Conservation (phyloP, 2,888 invertebrate genomes). For the Nymphalis c-album region DNA sequence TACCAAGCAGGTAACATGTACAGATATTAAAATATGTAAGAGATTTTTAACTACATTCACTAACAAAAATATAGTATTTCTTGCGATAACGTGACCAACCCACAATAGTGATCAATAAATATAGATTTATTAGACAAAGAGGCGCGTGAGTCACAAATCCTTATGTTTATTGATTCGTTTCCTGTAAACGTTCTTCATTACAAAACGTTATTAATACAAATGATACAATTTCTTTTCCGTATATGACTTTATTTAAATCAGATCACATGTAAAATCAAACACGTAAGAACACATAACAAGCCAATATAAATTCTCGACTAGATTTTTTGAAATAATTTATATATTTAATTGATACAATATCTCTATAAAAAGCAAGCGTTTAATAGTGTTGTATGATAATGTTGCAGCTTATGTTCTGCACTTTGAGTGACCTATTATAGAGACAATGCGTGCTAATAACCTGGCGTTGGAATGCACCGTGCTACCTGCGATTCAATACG, state of each 20-base stretch:
- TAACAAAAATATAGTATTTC: not conserved
- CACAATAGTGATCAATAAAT: slow-evolving; percentile 17
- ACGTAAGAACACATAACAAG: not conserved
- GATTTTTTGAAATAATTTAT: slow-evolving; percentile 7
- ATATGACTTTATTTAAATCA: slow-evolving; percentile 4
- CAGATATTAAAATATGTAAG: not conserved
- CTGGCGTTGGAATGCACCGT: slow-evolving; percentile 53
- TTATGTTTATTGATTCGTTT: slow-evolving; percentile 52
- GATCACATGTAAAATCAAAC: not conserved
- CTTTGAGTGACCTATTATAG: slow-evolving; percentile 60
- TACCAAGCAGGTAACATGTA: not conserved
- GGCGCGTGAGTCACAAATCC: slow-evolving; percentile 53
- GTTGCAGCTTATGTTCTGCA: slow-evolving; percentile 47
- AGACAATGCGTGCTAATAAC: slow-evolving; percentile 74
- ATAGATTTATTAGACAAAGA: slow-evolving; percentile 37
- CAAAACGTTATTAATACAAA: slow-evolving; percentile 4
- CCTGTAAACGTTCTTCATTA: slow-evolving; percentile 43
- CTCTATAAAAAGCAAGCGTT: slow-evolving; percentile 2
- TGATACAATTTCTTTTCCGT: slow-evolving; percentile 9
- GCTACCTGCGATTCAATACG: slow-evolving; percentile 22
- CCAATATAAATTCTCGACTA: slow-evolving; percentile 6
- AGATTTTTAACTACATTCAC: not conserved
- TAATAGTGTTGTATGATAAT: slow-evolving; percentile 36
- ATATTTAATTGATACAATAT: slow-evolving; percentile 4
- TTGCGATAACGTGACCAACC: slow-evolving; percentile 6